Evolutionary conservation across 53 echinoderm and acorn worm species (phyloP), one percentile per base, ranked within the genome.

Genomic region (Paracentrotus lividus): DNA sequence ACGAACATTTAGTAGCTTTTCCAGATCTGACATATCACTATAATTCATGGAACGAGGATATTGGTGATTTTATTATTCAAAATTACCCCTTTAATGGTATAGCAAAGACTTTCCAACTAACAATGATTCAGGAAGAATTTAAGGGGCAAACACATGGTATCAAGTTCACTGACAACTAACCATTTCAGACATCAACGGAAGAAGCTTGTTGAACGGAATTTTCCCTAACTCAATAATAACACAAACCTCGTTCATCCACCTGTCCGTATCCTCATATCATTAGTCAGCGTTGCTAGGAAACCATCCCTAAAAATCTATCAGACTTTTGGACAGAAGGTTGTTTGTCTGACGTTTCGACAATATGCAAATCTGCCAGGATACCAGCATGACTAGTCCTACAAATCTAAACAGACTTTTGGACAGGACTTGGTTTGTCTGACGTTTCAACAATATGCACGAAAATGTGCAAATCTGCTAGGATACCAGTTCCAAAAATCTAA

Each of bases 151-250:
- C 10, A 8, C 9, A 81, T 10, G 47, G 10, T 45, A 47, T 81
- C 81, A 81, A 47, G 81, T 81, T 81, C 81, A 47, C 10, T n/a
- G 81, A 8, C 81, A 45, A 16, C 47, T 81, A 45, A 81, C n/a
- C 33, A 12, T 27, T 45, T 81, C n/a, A 45, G 81, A 81, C 81
- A 81, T 47, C 45, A 47, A 47, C 81, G 81, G 81, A 81, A 81
- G 47, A 47, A 81, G 81, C 81, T 81, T 81, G 81, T 81, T 81
- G 81, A 23, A 44, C n/a, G n/a, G 47, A 81, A 47, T 81, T 45
- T 8, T 81, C 45, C 81, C 44, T 81, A 81, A 81, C 81, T 81
- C 26, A 47, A 81, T 81, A 81, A 44, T 81, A 81, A 44, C 44
- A n/a, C 81, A 45, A 45, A 81, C 45, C 43, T n/a, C n/a, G n/a